Percentiles rank a stretch among this genome's conserved stretches.
These are phyloP conservation scores for Synanthedon andrenaeformis DNA, from an alignment of 2,888 invertebrate genomes.

Conservation along the genomic window DNA sequence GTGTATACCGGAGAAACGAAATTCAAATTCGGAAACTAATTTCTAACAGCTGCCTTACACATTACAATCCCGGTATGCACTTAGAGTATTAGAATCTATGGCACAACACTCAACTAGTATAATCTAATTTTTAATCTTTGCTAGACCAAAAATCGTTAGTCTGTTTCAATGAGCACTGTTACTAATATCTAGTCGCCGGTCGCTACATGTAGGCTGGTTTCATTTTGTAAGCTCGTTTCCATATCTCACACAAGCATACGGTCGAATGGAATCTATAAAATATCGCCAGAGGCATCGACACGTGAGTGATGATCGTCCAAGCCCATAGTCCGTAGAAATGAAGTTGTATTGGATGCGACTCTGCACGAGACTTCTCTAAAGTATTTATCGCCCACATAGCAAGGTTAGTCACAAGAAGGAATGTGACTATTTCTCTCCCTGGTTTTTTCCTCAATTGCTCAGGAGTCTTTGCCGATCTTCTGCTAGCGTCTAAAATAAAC, in stretches of 20 bases:
- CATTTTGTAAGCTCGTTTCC: slow-evolving; percentile 95
- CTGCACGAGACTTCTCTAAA: slow-evolving; percentile 89
- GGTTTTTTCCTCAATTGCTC: slow-evolving; percentile 89
- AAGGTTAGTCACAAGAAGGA: slow-evolving; percentile 88
- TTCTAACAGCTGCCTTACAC: too few relatives aligned
- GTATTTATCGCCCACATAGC: slow-evolving; percentile 97
- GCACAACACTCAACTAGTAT: slow-evolving; percentile 46
- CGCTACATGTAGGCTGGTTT: slow-evolving; percentile 87
- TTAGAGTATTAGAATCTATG: slow-evolving; percentile 39
- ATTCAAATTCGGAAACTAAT: too few relatives aligned
- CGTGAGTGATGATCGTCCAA: slow-evolving; percentile 95
- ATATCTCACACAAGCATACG: slow-evolving; percentile 95
- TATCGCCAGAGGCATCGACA: slow-evolving; percentile 92
- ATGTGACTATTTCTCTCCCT: slow-evolving; percentile 93
- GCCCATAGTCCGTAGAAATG: slow-evolving; percentile 95
- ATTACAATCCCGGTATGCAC: slow-evolving; percentile 18
- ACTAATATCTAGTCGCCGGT: slow-evolving; percentile 23
- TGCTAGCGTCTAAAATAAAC: slow-evolving; percentile 91
- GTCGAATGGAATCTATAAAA: slow-evolving; percentile 96
- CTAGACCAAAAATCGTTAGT: background rate
- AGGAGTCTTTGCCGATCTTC: slow-evolving; percentile 83
- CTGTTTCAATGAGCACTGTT: background rate
- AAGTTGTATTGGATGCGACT: slow-evolving; percentile 91
- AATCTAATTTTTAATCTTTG: slow-evolving; percentile 3
- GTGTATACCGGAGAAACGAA: slow-evolving; percentile 21